Base-by-base conservation (phyloP, 37 sponge, comb jelly and placozoan species). In the Ianthella basta region DNA sequence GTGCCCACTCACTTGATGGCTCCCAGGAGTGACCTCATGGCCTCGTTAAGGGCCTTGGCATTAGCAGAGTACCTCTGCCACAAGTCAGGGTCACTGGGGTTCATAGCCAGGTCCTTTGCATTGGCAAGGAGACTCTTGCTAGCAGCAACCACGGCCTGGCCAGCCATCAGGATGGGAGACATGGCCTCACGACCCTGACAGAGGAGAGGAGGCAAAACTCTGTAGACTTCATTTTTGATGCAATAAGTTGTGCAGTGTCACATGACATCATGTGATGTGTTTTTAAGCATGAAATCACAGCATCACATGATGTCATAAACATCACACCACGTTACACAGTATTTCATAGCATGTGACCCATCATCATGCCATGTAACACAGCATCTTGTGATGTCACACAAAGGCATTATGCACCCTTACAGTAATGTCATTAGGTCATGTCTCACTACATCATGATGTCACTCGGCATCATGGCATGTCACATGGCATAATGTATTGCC, bases 61-160 rank as follows among this genome's bases (percentile, higher is more conserved):
- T 90, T 80, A n/a, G 64, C 80, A 15, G 80, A 36, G 25, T 85
- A 85, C 37, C 79, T 80, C 79, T 85, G 85, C 90, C 85, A 85
- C 69, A 79, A 36, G 29, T 83, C 56, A n/a, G 33, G 78, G 39
- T 90, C 91, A 10, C 75, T 70, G 18, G 87, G 84, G 61, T 90
- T 81, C 39, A 86, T 65, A 33, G 80, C 84, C 41, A 90, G 80
- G 80, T 68, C 60, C 70, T 85, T 81, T 29, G 83, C 66, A 37
- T 82, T 70, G 44, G 37, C 40, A 38, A 90, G 64, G 19, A 90
- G 50, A 37, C 72, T 86, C 37, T 39, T 81, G 70, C 91, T 86
- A 59, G 87, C 74, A 23, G 50, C 35, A n/a, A 87, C 55, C 55
- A 86, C 50, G n/a, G 55, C 32, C 63, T 86, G 64, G 56, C 87